These are phyloP conservation scores for Himalopsyche japonica DNA, from an alignment of 2,888 invertebrate genomes.

Conservation along the genomic window DNA sequence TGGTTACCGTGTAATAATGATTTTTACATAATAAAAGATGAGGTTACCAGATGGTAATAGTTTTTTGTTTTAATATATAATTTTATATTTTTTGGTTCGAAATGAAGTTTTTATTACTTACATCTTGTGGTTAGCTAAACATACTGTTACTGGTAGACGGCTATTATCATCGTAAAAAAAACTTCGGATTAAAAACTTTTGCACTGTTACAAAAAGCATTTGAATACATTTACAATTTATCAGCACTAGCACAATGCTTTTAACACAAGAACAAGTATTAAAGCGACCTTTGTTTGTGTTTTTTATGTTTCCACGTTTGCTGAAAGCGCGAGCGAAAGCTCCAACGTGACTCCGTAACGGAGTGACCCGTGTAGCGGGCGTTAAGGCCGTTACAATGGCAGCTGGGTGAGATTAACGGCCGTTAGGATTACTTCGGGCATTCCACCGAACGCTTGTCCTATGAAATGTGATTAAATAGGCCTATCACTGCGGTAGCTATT, in stretches of 20 bases:
- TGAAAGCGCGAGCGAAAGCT: not conserved
- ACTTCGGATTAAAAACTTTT: not conserved
- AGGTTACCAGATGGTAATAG: too few species aligned
- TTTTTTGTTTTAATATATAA: too few species aligned
- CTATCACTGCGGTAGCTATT: not conserved
- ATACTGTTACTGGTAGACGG: not conserved
- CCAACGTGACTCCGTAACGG: not conserved
- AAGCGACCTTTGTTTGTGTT: not conserved
- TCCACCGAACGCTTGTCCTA: not conserved
- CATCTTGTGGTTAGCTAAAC: not conserved
- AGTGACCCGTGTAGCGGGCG: not conserved
- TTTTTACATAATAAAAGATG: too few species aligned
- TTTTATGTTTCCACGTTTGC: not conserved
- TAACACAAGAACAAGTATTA: not conserved
- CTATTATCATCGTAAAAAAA: not conserved
- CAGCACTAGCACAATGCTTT: not conserved
- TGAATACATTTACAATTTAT: not conserved
- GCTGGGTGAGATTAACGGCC: conserved; percentile 3
- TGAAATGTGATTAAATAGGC: not conserved
- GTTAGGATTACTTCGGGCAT: not conserved
- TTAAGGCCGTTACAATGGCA: conserved; percentile 1
- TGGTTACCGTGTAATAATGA: too few species aligned
- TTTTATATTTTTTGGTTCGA: too few species aligned
- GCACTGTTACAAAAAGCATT: not conserved
- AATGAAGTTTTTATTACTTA: too few species aligned